Evolutionary conservation across 2,797 vertebrate species (phyloP).

Genomic region (Amblyraja radiata): DNA sequence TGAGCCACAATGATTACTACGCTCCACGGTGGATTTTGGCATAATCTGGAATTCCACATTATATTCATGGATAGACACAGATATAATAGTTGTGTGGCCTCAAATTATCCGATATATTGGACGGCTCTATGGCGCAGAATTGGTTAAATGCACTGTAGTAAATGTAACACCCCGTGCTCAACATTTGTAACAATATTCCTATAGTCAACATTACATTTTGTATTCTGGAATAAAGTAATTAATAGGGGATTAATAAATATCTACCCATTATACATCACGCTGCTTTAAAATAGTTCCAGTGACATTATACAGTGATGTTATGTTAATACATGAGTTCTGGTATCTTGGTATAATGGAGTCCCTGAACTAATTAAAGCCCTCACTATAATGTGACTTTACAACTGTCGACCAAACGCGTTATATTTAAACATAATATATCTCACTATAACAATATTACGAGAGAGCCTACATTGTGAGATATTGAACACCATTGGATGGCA

Average conservation of each 20-base stretch:
- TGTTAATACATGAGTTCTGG: neutral
- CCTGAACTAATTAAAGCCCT: neutral
- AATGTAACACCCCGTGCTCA: neutral
- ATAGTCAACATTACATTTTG: neutral
- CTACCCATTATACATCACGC: too few species aligned
- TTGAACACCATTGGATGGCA: neutral
- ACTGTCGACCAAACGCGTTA: neutral
- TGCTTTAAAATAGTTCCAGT: neutral
- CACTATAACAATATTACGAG: neutral
- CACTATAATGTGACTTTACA: neutral
- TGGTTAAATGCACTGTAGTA: neutral
- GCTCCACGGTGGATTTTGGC: neutral
- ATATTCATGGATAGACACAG: neutral
- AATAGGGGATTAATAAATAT: neutral
- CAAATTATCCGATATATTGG: neutral
- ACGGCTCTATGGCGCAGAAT: neutral
- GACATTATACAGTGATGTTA: neutral
- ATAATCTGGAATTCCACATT: neutral
- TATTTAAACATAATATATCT: neutral
- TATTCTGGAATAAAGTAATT: neutral
- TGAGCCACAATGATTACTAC: neutral
- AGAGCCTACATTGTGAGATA: neutral
- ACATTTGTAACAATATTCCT: neutral
- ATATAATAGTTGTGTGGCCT: neutral
- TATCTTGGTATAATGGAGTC: neutral